phyloP scores from a whole-genome alignment of 2,113 vertebrate species.

The Ammodramus savannarum region DNA sequence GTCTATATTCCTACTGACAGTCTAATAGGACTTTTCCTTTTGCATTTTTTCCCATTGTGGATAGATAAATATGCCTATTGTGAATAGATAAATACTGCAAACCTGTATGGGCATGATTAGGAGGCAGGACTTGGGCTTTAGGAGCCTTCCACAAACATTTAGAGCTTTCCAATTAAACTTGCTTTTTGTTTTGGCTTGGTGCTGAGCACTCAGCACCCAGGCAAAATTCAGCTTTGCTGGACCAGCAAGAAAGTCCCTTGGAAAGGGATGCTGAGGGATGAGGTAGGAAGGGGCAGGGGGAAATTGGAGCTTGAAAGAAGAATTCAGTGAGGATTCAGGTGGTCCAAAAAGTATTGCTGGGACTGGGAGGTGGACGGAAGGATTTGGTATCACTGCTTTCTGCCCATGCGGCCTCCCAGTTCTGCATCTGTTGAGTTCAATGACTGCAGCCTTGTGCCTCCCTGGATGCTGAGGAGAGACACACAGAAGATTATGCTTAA shows the following conservation, averaged over 20 bases:
- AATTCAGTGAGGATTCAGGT: not conserved
- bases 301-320: not conserved
- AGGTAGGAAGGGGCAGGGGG: not conserved
- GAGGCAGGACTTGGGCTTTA: not conserved
- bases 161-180: not conserved
- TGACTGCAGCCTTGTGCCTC: not conserved
- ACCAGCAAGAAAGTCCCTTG: not conserved
- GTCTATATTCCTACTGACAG: not conserved
- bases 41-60: not conserved
- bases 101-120: not conserved
- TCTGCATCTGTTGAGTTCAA: not conserved
- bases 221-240: not conserved
- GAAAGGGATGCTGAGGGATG: not conserved
- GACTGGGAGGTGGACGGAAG: not conserved
- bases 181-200: too few relatives aligned
- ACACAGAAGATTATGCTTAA: not conserved
- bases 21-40: not conserved
- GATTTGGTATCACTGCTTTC: not conserved
- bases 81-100: not conserved
- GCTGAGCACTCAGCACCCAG: accelerated
- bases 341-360: not conserved
- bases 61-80: not conserved
- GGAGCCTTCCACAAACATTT: not conserved
- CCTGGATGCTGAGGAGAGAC: not conserved
- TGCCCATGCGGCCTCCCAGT: not conserved